phyloP scores from a whole-genome alignment of 2,113 vertebrate species.

The Edolisoma coerulescens region DNA sequence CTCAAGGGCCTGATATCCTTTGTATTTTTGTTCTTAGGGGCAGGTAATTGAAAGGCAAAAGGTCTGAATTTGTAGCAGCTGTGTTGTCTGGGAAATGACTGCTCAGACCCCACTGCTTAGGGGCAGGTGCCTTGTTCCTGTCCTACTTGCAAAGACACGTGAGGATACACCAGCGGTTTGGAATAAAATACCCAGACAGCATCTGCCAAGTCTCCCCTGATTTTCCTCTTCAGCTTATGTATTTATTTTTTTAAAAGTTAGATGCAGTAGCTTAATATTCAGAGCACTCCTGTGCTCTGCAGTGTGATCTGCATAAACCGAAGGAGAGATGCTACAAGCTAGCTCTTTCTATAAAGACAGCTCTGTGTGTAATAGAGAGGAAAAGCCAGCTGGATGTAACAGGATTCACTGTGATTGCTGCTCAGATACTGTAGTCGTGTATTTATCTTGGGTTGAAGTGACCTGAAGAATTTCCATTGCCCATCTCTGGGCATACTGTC shows the following conservation, averaged over 20 bases:
- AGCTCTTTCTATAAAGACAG: neutral
- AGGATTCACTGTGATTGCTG: slow-evolving; percentile 33
- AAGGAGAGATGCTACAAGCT: slow-evolving; percentile 23
- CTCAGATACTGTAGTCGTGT: neutral
- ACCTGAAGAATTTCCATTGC: slow-evolving; percentile 57
- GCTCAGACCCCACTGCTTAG: neutral
- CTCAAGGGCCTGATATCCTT: slow-evolving; percentile 3
- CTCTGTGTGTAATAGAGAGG: slow-evolving; percentile 15
- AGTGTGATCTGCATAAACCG: slow-evolving; percentile 46
- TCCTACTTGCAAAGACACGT: neutral
- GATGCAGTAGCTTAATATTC: slow-evolving; percentile 48
- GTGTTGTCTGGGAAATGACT: neutral
- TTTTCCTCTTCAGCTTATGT: neutral
- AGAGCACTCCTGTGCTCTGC: slow-evolving; percentile 34
- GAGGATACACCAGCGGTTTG: neutral
- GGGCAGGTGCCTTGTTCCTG: neutral
- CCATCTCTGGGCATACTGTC: neutral
- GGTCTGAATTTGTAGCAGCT: neutral
- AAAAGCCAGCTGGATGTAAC: slow-evolving; percentile 36
- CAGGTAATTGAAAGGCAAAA: neutral
- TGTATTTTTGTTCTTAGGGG: slow-evolving; percentile 6
- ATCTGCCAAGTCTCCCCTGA: neutral
- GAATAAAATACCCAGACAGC: neutral
- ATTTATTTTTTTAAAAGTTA: neutral
- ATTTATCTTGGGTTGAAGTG: slow-evolving; percentile 56